phyloP scores from a whole-genome alignment of 2,113 vertebrate species.

The Nothocercus julius region DNA sequence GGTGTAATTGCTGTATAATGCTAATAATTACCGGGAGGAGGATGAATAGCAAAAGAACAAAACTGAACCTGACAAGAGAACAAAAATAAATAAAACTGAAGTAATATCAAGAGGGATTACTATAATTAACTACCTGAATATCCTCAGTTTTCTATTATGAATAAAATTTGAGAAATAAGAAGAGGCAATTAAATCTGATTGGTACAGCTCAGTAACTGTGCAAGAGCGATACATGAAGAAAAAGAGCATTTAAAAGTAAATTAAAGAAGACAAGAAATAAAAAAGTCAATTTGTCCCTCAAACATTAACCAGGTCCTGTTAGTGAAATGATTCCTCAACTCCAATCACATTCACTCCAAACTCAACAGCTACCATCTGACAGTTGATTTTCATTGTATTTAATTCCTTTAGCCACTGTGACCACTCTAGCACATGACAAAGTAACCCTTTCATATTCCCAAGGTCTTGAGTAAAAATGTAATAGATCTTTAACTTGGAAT shows the following conservation, averaged over 20 bases:
- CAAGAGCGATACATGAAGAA: background rate
- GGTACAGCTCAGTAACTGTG: background rate
- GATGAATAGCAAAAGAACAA: background rate
- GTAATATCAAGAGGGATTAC: background rate
- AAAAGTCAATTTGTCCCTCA: background rate
- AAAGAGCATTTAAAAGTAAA: background rate
- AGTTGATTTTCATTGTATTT: background rate
- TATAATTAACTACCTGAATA: background rate
- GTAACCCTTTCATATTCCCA: background rate
- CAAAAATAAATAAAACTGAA: slow-evolving; percentile 23
- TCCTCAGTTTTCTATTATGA: background rate
- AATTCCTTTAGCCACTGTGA: background rate
- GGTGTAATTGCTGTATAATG: background rate
- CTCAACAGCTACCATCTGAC: background rate
- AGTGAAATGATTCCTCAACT: background rate
- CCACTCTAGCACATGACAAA: background rate
- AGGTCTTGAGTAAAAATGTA: too few relatives aligned
- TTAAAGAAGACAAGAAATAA: background rate
- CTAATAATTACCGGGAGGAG: background rate
- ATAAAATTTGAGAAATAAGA: slow-evolving; percentile 29
- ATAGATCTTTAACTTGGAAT: background rate
- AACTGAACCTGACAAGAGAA: background rate
- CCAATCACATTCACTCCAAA: background rate
- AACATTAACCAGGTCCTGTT: background rate
- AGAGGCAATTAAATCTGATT: background rate